A percentile compares a stretch with the other conserved stretches of the same genome.
Evolutionary conservation across 2,797 vertebrate genomes (phyloP).

Genomic region (Xenops minutus): DNA sequence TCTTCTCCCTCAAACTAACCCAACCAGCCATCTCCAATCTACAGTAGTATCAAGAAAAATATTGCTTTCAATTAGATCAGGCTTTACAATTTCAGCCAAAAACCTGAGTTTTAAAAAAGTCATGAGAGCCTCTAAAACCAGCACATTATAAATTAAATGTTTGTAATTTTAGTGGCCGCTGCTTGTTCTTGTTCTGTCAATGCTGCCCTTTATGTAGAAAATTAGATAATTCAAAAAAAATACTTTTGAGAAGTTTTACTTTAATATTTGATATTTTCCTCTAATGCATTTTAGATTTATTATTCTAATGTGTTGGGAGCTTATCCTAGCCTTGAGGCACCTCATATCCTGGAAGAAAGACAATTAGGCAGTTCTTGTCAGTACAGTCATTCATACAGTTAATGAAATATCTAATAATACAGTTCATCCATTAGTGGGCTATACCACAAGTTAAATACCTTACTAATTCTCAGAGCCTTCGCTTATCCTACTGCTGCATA

Average conservation of each 20-base stretch:
- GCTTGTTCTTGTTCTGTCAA: not conserved
- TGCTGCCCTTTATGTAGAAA: not conserved
- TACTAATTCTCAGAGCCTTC: not conserved
- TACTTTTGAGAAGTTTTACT: not conserved
- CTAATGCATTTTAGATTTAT: not conserved
- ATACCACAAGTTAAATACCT: not conserved
- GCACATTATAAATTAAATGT: not conserved
- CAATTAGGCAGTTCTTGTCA: not conserved
- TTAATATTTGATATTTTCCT: not conserved
- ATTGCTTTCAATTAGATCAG: not conserved
- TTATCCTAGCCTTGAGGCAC: not conserved
- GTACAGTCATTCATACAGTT: not conserved
- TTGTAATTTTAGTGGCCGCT: not conserved
- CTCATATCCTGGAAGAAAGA: not conserved
- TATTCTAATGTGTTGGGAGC: not conserved
- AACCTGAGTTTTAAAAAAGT: not conserved
- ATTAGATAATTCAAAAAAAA: not conserved
- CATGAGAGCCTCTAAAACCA: not conserved
- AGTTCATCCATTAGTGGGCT: not conserved
- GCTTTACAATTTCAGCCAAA: not conserved
- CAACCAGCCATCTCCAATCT: not conserved
- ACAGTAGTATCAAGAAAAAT: not conserved
- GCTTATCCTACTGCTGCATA: not conserved
- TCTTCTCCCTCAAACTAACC: not conserved
- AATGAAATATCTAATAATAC: constrained; percentile 6